Evolutionary conservation across 1,140 invertebrate species (phyloP), one percentile per base, ranked within the genome.

Genomic region (Pogonomyrmex barbatus): DNA sequence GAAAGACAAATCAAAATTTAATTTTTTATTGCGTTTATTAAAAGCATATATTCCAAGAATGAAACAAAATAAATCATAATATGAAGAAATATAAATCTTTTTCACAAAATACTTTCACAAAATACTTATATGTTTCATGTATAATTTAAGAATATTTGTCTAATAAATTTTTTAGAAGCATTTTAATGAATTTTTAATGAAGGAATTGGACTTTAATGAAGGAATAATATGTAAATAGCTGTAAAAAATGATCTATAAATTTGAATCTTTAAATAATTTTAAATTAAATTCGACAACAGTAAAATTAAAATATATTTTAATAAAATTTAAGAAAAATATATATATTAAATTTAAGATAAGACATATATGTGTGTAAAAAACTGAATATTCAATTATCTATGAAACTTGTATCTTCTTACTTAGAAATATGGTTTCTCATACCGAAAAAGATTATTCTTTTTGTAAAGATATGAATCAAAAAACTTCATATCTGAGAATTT

Each of bases 401-500:
- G 24, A 42, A 67, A 63, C 2, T 6, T 8, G 14, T 12, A 67
- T n/a, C 39, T 67, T 45, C 3, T 24, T 45, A 4, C 2, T 62
- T 14, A 65, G 4, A 3, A 42, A 36, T 24, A 33, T 63, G 45
- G 70, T 36, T 14, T 85, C 2, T 39, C 39, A 62, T 0, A 47
- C 2, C 24, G 24, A 24, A 24, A 62, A 3, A 42, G 39, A 17
- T 54, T 10, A 14, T 58, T 12, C 30, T 58, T 30, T 24, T 24
- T 30, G 4, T 24, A 54, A 30, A 52, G 17, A 60, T 52, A 33
- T 56, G 14, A 2, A 58, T 76, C 4, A 60, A 78, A 2, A 78
- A 17, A 39, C 24, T 36, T 42, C n/a, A 47, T 36, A 50, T 42
- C 10, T 78, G 42, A 78, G 30, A 65, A 65, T 65, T 36, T 78